Evolutionary conservation across 2,888 invertebrate genomes (phyloP).

Genomic region (Epinotia brunnichana): DNA sequence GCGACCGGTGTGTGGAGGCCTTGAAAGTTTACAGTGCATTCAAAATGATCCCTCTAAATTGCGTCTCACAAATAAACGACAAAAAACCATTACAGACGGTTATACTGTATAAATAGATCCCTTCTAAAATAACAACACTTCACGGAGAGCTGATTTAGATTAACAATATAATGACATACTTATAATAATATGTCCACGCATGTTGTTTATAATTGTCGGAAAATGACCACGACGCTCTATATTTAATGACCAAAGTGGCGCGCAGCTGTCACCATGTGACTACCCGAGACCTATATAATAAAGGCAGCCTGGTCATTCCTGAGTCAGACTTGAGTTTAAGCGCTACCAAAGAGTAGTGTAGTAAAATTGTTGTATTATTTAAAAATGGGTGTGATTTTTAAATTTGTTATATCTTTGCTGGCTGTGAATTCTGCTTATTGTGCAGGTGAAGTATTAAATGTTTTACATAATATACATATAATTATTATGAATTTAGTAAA

Average conservation of each 20-base stretch:
- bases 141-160: slow-evolving; percentile 11
- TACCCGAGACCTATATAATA: slow-evolving; percentile 28
- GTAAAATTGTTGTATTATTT: neutral
- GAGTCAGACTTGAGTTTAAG: slow-evolving; percentile 13
- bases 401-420: slow-evolving; percentile 8
- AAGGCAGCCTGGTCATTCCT: slow-evolving; percentile 3
- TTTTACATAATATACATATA: too few relatives aligned
- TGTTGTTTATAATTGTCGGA: slow-evolving; percentile 28
- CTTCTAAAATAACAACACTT: neutral
- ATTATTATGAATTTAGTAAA: too few relatives aligned
- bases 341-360: slow-evolving; percentile 25
- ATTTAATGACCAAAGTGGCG: slow-evolving; percentile 23
- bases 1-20: too few relatives aligned
- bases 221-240: slow-evolving; percentile 12
- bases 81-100: neutral
- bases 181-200: slow-evolving; percentile 18
- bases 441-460: slow-evolving; percentile 32
- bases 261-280: slow-evolving; percentile 17
- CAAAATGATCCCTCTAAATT: neutral
- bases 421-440: slow-evolving; percentile 24
- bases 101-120: neutral
- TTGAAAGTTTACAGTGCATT: too few relatives aligned
- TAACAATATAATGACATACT: slow-evolving; percentile 26
- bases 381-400: slow-evolving; percentile 32
- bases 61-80: neutral